These are phyloP conservation scores for Pelvicachromis taeniatus DNA, from an alignment of 2,113 vertebrate species.

Conservation along the genomic window DNA sequence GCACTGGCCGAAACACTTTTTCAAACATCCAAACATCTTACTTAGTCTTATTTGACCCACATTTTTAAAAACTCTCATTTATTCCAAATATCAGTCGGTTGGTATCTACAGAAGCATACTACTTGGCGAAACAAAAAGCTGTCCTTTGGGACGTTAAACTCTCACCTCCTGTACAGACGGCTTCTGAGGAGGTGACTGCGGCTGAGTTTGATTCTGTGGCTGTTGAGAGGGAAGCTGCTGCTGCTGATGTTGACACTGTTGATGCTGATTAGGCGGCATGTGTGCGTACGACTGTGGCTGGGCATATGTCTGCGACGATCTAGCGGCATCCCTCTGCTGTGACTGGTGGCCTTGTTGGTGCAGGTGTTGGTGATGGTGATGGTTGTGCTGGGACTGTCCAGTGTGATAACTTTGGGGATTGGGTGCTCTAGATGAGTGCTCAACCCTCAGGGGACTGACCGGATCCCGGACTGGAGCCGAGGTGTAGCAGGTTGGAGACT, in stretches of 20 bases:
- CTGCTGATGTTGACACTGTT: constrained; percentile 13
- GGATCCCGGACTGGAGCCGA: constrained; percentile 79
- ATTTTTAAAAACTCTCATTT: neutral
- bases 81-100: neutral
- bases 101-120: neutral
- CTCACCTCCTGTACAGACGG: constrained; percentile 85
- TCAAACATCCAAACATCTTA: neutral
- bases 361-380: constrained; percentile 28
- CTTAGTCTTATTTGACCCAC: neutral
- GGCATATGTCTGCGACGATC: neutral
- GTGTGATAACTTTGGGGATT: constrained; percentile 67
- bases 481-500: constrained; percentile 42
- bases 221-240: constrained; percentile 13
- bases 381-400: constrained; percentile 47
- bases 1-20: neutral
- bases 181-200: constrained; percentile 52
- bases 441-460: constrained; percentile 79
- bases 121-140: neutral
- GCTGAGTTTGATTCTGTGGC: constrained; percentile 10
- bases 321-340: constrained; percentile 26
- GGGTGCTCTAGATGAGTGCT: constrained; percentile 72
- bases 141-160: neutral
- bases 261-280: neutral
- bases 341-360: constrained; percentile 10
- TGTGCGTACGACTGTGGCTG: neutral